phyloP scores from a whole-genome alignment of 2,797 vertebrate genomes.

The Pipistrellus pygmaeus region DNA sequence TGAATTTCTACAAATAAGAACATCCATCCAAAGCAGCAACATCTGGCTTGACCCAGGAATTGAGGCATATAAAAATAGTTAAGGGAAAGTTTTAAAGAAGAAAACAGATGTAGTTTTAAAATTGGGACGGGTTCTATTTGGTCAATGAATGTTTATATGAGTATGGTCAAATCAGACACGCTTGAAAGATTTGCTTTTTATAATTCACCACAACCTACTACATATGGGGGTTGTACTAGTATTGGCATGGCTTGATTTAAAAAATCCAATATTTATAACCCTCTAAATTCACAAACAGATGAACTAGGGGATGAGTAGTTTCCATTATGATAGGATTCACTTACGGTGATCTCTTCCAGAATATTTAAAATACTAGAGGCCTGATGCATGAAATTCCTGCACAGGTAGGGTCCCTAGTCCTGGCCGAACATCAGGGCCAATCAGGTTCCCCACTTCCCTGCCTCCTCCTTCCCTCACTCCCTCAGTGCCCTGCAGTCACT shows the following conservation, averaged over 20 bases:
- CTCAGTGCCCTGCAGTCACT: no score
- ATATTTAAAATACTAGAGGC: slow-evolving; percentile 8
- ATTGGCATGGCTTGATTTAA: slow-evolving; percentile 29
- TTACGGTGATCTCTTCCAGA: not conserved
- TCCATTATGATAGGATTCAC: not conserved
- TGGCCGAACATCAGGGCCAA: no score
- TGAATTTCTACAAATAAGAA: slow-evolving; percentile 58
- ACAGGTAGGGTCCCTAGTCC: no score
- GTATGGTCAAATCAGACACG: slow-evolving; percentile 43
- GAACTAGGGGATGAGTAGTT: not conserved
- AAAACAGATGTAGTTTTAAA: slow-evolving; percentile 56
- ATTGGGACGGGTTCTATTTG: slow-evolving; percentile 43
- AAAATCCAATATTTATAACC: slow-evolving; percentile 27
- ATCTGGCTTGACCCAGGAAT: slow-evolving; percentile 31
- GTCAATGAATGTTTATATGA: slow-evolving; percentile 30
- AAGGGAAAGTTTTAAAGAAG: slow-evolving; percentile 47
- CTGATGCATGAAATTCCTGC: no score
- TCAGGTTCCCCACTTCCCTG: no score
- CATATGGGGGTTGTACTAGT: not conserved
- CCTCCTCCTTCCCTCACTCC: no score
- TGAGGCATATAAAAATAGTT: slow-evolving; percentile 53
- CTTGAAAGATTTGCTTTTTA: slow-evolving; percentile 39
- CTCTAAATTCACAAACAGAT: not conserved
- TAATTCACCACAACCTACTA: slow-evolving; percentile 49
- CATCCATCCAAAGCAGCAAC: slow-evolving; percentile 37